Percentiles rank a stretch among this genome's conserved stretches.
Conservation (phyloP, 1,140 invertebrate species). For the Eulimnadia texana region DNA sequence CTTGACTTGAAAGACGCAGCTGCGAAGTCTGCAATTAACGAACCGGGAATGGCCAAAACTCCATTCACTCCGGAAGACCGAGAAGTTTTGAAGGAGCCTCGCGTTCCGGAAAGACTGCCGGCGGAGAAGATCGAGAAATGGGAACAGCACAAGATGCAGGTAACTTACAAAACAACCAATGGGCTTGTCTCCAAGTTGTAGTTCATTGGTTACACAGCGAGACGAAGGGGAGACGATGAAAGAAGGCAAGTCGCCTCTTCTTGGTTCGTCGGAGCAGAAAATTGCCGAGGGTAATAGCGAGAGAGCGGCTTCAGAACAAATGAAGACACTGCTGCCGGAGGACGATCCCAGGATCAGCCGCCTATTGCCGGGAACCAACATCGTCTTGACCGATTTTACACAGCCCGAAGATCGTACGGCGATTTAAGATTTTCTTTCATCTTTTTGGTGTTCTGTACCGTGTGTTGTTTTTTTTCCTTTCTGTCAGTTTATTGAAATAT, state of each 20-base stretch:
- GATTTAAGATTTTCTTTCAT: background rate
- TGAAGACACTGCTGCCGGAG: background rate
- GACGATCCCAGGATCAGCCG: background rate
- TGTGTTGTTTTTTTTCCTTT: background rate
- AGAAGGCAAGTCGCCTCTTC: background rate
- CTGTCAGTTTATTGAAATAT: too few species aligned
- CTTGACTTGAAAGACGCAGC: background rate
- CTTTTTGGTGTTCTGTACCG: background rate
- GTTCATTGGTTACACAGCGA: background rate
- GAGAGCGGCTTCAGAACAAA: background rate
- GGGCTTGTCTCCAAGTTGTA: background rate
- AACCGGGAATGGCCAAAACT: background rate
- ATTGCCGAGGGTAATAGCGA: background rate
- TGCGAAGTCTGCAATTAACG: background rate
- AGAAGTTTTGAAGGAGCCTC: background rate
- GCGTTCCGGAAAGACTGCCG: background rate
- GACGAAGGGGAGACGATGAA: too few species aligned
- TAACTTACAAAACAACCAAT: background rate
- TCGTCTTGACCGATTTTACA: background rate
- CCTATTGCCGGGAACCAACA: background rate
- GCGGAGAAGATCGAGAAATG: background rate
- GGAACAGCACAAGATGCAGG: background rate
- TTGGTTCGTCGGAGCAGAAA: background rate
- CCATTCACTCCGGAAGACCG: background rate
- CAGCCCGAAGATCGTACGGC: background rate